Evolutionary conservation across 2,113 vertebrate genomes (phyloP).

Genomic region (Pimephales promelas): DNA sequence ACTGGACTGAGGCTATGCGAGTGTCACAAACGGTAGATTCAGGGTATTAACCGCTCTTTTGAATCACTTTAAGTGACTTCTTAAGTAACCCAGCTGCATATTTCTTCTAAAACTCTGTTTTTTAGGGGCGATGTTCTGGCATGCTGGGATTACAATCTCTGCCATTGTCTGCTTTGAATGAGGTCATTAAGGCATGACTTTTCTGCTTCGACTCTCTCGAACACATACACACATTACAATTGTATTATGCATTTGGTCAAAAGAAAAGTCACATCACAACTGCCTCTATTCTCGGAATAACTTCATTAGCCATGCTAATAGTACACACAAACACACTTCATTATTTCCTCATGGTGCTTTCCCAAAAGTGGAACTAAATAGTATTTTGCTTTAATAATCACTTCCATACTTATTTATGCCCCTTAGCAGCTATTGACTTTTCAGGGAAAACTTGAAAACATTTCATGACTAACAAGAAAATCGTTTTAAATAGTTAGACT

Average conservation of each 20-base stretch:
- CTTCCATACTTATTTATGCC: constrained; percentile 34
- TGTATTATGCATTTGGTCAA: not conserved
- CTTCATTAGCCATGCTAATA: constrained; percentile 1
- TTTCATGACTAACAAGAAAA: constrained; percentile 23
- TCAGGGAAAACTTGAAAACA: not conserved
- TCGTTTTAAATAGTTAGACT: not conserved
- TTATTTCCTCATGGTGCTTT: not conserved
- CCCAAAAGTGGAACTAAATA: constrained; percentile 18
- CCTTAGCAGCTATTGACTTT: constrained; percentile 10
- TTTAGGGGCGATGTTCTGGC: constrained; percentile 12
- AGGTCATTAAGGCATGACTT: constrained; percentile 14
- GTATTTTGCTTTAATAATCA: constrained; percentile 10
- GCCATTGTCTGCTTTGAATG: constrained; percentile 10
- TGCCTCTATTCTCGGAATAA: not conserved
- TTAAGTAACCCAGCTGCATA: not conserved
- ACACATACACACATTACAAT: not conserved
- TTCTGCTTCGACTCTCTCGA: constrained; percentile 18
- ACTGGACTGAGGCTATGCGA: constrained; percentile 11
- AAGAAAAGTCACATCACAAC: not conserved
- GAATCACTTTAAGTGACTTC: not conserved
- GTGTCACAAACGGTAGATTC: not conserved
- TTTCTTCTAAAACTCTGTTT: not conserved
- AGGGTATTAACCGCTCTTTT: not conserved
- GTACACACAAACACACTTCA: not conserved
- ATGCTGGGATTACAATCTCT: constrained; percentile 34